Conservation (phyloP, 2,888 invertebrate genomes). For the Xylocampa areola region DNA sequence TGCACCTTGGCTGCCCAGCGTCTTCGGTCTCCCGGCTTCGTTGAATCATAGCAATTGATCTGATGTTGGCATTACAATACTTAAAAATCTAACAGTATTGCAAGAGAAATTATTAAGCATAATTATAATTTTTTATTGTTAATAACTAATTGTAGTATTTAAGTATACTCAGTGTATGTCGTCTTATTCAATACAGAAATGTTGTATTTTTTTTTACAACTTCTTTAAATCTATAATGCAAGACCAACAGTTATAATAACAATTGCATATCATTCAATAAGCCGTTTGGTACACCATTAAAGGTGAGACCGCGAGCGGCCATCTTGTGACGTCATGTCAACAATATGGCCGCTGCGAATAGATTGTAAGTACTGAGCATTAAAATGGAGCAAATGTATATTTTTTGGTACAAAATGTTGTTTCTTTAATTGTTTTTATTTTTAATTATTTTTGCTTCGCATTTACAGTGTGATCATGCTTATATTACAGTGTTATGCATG, state of each 20-base stretch:
- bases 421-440: conserved; percentile 77
- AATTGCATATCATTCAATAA: conserved; percentile 65
- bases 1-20: conserved; percentile 70
- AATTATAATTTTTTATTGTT: conserved; percentile 16
- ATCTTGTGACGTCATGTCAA: conserved; percentile 73
- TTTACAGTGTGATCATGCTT: conserved; percentile 88
- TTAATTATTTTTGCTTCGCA: conserved; percentile 82
- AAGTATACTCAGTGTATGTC: conserved; percentile 10
- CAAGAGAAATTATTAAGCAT: conserved; percentile 11
- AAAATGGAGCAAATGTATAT: conserved; percentile 76
- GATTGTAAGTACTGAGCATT: conserved; percentile 85
- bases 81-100: conserved; percentile 32
- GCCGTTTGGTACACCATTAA: conserved; percentile 69
- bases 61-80: conserved; percentile 32
- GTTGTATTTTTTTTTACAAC: conserved; percentile 34
- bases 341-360: conserved; percentile 83
- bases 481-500: conserved; percentile 88
- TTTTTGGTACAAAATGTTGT: conserved; percentile 85
- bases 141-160: conserved; percentile 4
- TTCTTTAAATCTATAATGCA: conserved; percentile 15
- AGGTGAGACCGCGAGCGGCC: conserved; percentile 78
- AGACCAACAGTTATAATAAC: conserved; percentile 49
- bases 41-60: conserved; percentile 59
- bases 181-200: conserved; percentile 26
- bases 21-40: conserved; percentile 58